Evolutionary conservation across 1,140 invertebrate genomes (phyloP).

Genomic region (Apis mellifera): Amel_HAv3.1 CM009931.2:15199001-15199500

Average conservation of each 20-base stretch:
- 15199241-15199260: constrained; percentile 88
- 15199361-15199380: constrained; percentile 97
- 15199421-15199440: background rate
- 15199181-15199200: constrained; percentile 89
- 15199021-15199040: constrained; percentile 90
- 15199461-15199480: constrained; percentile 51
- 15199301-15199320: constrained; percentile 93
- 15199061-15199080: constrained; percentile 92
- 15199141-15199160: background rate
- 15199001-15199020: constrained; percentile 89
- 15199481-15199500: constrained; percentile 88
- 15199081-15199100: constrained; percentile 87
- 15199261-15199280: constrained; percentile 84
- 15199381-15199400: constrained; percentile 91
- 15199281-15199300: constrained; percentile 94
- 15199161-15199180: constrained; percentile 78
- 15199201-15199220: constrained; percentile 85
- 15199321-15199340: constrained; percentile 89
- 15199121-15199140: background rate
- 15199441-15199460: no score
- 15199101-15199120: constrained; percentile 74
- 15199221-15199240: constrained; percentile 86
- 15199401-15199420: constrained; percentile 67
- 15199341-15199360: constrained; percentile 90
- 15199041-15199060: constrained; percentile 89